Conservation (phyloP, 2,113 vertebrate species). For the Anguilla japonica region DNA sequence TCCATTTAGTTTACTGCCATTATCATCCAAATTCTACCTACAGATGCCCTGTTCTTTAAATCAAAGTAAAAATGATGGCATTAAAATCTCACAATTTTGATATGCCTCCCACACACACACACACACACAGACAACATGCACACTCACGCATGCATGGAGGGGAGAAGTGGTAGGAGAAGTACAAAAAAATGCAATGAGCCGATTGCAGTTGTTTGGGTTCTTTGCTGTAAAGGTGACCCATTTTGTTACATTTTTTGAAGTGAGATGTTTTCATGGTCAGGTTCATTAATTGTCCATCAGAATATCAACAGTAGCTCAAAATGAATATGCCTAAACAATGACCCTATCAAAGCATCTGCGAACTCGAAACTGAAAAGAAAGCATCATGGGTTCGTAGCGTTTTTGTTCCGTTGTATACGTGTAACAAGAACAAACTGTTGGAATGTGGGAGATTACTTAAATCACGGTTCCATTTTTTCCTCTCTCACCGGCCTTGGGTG, state of each 20-base stretch:
- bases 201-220: background rate
- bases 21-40: background rate
- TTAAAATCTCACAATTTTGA: too few relatives aligned
- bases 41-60: background rate
- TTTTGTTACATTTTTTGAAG: background rate
- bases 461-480: background rate
- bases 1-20: background rate
- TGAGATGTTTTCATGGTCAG: background rate
- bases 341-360: too few relatives aligned
- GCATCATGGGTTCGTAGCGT: too few relatives aligned
- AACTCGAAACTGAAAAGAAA: too few relatives aligned
- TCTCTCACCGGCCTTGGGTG: background rate
- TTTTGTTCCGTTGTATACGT: too few relatives aligned
- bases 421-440: too few relatives aligned
- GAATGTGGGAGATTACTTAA: background rate
- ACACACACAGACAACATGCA: background rate
- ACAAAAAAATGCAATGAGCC: background rate
- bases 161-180: background rate
- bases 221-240: background rate
- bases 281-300: background rate
- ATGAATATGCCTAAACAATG: too few relatives aligned
- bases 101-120: background rate
- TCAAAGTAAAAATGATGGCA: too few relatives aligned
- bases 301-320: too few relatives aligned
- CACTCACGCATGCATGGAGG: background rate